These are phyloP conservation scores for Scolopax rusticola DNA, from an alignment of 2,797 vertebrate species.

Conservation along the genomic window DNA sequence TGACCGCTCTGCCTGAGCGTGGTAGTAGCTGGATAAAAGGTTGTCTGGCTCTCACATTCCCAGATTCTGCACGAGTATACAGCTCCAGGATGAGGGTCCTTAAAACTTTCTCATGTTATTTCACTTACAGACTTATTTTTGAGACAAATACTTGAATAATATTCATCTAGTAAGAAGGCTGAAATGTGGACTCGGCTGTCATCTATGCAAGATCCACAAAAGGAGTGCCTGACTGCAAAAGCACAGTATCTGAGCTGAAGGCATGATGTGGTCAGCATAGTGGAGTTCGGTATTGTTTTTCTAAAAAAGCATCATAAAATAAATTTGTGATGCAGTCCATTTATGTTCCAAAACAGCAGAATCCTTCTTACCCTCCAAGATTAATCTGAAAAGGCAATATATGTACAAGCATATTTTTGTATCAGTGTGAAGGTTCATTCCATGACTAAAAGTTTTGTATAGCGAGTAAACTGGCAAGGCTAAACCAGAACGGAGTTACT, in stretches of 20 bases:
- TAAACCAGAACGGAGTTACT: neutral
- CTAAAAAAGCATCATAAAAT: neutral
- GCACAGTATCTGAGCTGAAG: neutral
- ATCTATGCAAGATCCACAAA: neutral
- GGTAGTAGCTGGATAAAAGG: neutral
- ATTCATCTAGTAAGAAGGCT: neutral
- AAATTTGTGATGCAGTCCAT: neutral
- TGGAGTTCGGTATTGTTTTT: neutral
- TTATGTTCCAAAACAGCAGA: neutral
- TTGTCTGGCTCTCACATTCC: neutral
- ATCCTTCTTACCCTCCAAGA: neutral
- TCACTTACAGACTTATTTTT: neutral
- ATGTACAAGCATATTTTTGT: neutral
- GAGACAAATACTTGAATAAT: neutral
- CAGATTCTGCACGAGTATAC: neutral
- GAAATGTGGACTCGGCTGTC: neutral
- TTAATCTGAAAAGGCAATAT: neutral
- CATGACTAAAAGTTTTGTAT: neutral
- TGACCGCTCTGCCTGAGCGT: rapidly evolving
- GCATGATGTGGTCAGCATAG: neutral
- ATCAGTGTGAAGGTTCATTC: neutral
- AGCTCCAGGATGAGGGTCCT: neutral
- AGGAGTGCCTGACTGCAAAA: neutral
- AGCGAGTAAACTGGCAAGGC: neutral
- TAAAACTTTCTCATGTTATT: neutral